Base-by-base conservation (phyloP, 2,888 invertebrate genomes). In the Halictus quadricinctus region DNA sequence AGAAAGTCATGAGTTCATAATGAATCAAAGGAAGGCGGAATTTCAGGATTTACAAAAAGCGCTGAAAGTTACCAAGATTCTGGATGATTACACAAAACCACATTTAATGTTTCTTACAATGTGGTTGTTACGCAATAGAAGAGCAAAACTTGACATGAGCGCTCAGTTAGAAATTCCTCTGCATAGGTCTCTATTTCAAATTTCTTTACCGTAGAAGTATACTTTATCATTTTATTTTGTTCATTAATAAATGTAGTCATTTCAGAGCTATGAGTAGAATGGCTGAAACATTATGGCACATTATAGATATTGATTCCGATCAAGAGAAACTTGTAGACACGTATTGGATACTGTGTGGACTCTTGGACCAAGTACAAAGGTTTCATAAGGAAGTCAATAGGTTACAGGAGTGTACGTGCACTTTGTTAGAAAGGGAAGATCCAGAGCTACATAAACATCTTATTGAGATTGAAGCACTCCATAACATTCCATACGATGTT, bases 281-380 rank as follows among this genome's bases (percentile, higher is more conserved):
- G 91, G 96, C 97, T 0, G 96, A 97, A 83, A 96, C 97, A 0
- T 95, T 98, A 0, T 95, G 96, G 83, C 96, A 97, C 89, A 96
- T 97, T 81, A 97, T 97, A 90, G 96, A 97, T 54, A 96, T 96
- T 89, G 97, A 97, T 90, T 88, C 91, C 36, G 91, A 94, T 48
- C 89, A 91, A 18, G 92, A 94, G 43, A 93, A 92, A 70, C 73
- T 93, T 29, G 96, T 97, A 0, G 98, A 98, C 90, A 96, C 97
- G 0, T 98, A 97, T 95, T 98, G 98, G 98, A 95, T 98, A 73
- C 96, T 97, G 0, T 97, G 97, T 93, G 96, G 96, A 36, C 97
- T 98, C 90, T 97, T 97, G 82, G 96, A 96, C 83, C 96, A 96
- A 75, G 96, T 97, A 5, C 95, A 96, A 69, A 96, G 96, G 89